Conservation (phyloP, 2,113 vertebrate genomes). For the Triplophysa tibetana region DNA sequence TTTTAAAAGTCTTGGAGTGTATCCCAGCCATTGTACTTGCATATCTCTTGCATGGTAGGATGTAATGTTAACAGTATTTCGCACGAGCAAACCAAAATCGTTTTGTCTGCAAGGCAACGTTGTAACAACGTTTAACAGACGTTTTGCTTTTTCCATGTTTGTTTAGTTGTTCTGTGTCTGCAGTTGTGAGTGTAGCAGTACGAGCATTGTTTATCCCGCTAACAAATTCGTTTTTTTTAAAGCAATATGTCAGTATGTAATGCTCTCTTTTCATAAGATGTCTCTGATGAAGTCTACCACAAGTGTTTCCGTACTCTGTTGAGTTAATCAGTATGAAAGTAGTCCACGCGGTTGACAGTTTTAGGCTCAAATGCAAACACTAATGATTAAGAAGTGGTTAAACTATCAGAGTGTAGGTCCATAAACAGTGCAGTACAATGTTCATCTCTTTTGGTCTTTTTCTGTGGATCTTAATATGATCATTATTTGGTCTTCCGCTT, state of each 20-base stretch:
- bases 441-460: background rate
- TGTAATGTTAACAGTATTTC: background rate
- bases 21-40: too few species aligned
- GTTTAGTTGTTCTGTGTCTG: background rate
- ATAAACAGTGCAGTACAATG: background rate
- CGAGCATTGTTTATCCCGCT: background rate
- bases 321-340: slow-evolving; percentile 9
- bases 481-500: background rate
- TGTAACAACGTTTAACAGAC: background rate
- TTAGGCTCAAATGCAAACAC: slow-evolving; percentile 1
- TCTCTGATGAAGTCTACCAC: background rate
- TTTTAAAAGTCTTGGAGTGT: too few species aligned
- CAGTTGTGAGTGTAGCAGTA: background rate
- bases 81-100: too few species aligned
- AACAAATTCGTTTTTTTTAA: background rate
- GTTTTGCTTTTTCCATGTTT: background rate
- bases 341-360: slow-evolving; percentile 16
- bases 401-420: slow-evolving; percentile 6
- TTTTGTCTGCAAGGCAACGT: background rate
- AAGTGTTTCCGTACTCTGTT: background rate
- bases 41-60: too few species aligned
- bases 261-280: background rate
- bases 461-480: background rate
- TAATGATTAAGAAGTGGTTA: slow-evolving; percentile 19
- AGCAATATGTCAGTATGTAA: background rate